Evolutionary conservation across 2,888 invertebrate species (phyloP), one percentile per base, ranked within the genome.

Genomic region (Caenorhabditis afra): DNA sequence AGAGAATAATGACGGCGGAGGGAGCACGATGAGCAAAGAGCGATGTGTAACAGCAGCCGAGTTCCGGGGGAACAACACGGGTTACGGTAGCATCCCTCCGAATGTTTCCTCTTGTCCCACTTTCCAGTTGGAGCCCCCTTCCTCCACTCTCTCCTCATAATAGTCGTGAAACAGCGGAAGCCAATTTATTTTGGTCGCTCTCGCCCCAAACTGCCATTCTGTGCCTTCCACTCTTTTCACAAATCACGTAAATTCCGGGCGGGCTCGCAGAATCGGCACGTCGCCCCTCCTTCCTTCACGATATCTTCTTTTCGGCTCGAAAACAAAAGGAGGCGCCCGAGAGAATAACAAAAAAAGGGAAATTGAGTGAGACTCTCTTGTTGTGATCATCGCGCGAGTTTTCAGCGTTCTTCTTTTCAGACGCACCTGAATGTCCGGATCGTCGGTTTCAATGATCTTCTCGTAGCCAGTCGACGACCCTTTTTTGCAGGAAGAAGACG

Each of bases 361-460:
- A 29, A 29, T 29, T 29, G 7, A 29, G 29, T 7, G 3, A 29
- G 29, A 7, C 29, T 41, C 52, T 41, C 39, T 20, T 49, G 62
- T 47, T 65, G 41, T 29, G 61, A 58, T 53, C 62, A 59, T 53
- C n/a, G 12, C 45, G 18, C 23, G 23, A 50, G 29, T n/a, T 22
- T 18, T 35, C 12, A 20, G 18, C 23, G 35, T 12, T 18, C 20
- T n/a, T n/a, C n/a, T n/a, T n/a, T n/a, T n/a, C 37, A 39, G 20
- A 67, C 67, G 7, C 22, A 79, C 79, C 58, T 79, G 79, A 37
- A 79, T 79, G 39, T 79, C 79, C 1, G 79, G 79, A 68, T 79
- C 79, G 59, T 74, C 79, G 12, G 79, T 79, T 7, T 44, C 53
- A 18, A 79, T 74, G 2, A 79, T 68, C 23, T 41, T 74, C 35